Evolutionary conservation across 2,888 invertebrate genomes (phyloP), one percentile per base, ranked within the genome.

Genomic region (Tanypteryx hageni): DNA sequence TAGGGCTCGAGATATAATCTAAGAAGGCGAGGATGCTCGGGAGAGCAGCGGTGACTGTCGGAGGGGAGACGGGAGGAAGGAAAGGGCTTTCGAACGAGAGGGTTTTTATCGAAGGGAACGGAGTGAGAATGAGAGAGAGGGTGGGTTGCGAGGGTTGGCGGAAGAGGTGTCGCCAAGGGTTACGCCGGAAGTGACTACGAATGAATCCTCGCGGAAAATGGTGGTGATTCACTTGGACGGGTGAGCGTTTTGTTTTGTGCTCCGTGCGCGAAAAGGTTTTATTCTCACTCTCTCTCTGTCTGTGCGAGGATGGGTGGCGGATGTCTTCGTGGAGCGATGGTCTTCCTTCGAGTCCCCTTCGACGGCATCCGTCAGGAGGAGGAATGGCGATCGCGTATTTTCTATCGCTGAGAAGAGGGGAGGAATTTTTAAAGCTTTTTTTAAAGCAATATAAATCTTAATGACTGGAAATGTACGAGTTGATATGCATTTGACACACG

Each of bases 121-220:
- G 57, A 83, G n/a, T 44, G 83, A 44, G 82, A 83, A n/a, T 18
- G 83, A 83, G 83, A n/a, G 56, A 56, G n/a, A 57, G 83, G 83
- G 83, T 83, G 31, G n/a, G 56, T 11, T 18, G 64, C 64, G 64
- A 44, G 83, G 83, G 8, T n/a, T 57, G 83, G 83, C 57, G 18
- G 57, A 16, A 5, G 44, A 3, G 44, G 44, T 44, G 44, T 44
- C 44, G 44, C 44, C 3, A 44, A 56, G 83, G 56, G 83, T 57
- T 27, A 18, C 83, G 31, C 56, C 83, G 56, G 83, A 83, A 83
- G 83, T 83, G 57, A n/a, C 76, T 64, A n/a, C 76, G 76, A 27
- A 76, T 22, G n/a, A n/a, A n/a, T 10, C 57, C 57, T 56, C 56
- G 56, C 56, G 83, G 56, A n/a, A n/a, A 57, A 83, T 44, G 57